Evolutionary conservation across 2,113 vertebrate species (phyloP), one percentile per base, ranked within the genome.

Genomic region (Danio rerio): DNA sequence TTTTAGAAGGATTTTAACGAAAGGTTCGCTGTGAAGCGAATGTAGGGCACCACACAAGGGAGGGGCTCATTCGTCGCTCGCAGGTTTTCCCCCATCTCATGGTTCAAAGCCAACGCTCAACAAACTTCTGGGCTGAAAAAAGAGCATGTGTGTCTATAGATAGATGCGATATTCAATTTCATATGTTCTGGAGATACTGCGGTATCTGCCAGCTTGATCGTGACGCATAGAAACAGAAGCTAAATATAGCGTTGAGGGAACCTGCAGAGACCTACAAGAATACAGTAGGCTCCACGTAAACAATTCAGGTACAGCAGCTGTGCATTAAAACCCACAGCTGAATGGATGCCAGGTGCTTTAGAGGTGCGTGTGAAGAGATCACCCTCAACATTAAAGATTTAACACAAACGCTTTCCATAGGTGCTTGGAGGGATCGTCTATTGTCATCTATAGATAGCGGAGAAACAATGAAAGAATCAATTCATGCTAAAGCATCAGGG

Each of bases 191-290:
- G 81, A 31, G 85, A 87, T 89, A 81, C 87, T 61, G 86, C 88
- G 81, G 82, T 84, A 82, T 92, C 89, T 90, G 90, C 91, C 92
- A 90, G 88, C 88, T 84, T 87, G 81, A 84, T 87, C 75, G 83
- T 90, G 91, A 93, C 61, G 88, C 92, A 90, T 90, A 89, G 90
- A 91, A 90, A 93, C 91, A 89, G 83, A 15, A 61, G 88, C 90
- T 94, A 94, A 93, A 93, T 92, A 91, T 94, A 94, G 89, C 12
- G 31, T 10, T 43, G 52, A 78, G 86, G 85, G 85, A 84, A 89
- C 88, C 89, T 88, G 89, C 87, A 87, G 87, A 87, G 85, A 85
- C 80, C 87, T 87, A 87, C 85, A 75, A 81, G 76, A 83, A 83
- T 79, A 82, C 84, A 56, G 77, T 68, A 79, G 40, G 47, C 12